A percentile compares a stretch with the other conserved stretches of the same genome.
Evolutionary conservation across 2,888 invertebrate genomes (phyloP).

Genomic region (Drosophila buzzatii): DNA sequence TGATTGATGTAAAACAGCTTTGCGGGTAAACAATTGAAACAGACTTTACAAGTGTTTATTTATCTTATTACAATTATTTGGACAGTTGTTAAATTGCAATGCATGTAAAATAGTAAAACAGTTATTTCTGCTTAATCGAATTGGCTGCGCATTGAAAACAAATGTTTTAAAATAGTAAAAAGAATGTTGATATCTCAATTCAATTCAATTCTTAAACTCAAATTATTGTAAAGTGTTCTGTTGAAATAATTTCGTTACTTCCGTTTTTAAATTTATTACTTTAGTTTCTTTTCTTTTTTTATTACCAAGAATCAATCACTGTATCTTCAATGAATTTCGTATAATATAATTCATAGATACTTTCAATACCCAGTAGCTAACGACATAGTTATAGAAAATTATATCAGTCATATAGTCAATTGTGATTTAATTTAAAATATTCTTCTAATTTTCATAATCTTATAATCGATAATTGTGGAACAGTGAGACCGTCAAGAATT

Average conservation of each 20-base stretch:
- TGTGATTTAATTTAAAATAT: background rate
- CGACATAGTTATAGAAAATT: background rate
- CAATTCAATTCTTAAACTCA: background rate
- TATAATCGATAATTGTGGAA: background rate
- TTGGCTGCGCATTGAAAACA: background rate
- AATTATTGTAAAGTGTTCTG: background rate
- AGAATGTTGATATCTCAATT: background rate
- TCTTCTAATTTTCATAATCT: background rate
- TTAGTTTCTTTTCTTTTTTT: background rate
- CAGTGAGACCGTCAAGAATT: conserved; percentile 18
- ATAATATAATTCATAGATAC: background rate
- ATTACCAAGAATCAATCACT: background rate
- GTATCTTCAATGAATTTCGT: background rate
- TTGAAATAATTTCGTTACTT: background rate
- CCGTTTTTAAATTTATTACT: background rate
- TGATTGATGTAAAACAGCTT: background rate
- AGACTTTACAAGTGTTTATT: background rate
- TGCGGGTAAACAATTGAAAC: background rate
- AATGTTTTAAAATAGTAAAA: background rate
- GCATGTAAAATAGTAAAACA: background rate
- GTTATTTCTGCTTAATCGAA: background rate
- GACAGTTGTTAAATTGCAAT: background rate
- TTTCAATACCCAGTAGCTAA: background rate
- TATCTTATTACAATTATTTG: background rate
- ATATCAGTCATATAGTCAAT: too few species aligned